Evolutionary conservation across 2,888 invertebrate genomes (phyloP).

Genomic region (Amiota communis): DNA sequence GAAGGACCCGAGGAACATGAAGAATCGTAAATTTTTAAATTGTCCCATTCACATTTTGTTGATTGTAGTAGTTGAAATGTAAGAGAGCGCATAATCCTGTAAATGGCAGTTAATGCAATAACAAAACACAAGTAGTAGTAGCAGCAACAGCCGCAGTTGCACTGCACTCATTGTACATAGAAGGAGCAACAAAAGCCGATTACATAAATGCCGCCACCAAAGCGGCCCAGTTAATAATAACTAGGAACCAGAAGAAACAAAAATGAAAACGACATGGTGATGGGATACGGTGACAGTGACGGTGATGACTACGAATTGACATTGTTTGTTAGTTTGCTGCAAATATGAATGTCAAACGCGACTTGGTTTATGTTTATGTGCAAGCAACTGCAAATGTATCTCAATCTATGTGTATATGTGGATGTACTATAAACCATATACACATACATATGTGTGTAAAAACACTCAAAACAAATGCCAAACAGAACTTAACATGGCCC

Average conservation of each 20-base stretch:
- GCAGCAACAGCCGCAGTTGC: not conserved
- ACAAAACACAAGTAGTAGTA: not conserved
- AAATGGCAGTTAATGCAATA: slow-evolving; percentile 18
- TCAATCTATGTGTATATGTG: not conserved
- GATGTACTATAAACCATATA: not conserved
- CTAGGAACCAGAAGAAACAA: not conserved
- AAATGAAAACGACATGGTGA: too few species aligned
- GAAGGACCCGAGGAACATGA: slow-evolving; percentile 23
- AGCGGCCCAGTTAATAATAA: not conserved
- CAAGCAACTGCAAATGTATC: too few species aligned
- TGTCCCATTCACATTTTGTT: slow-evolving; percentile 34
- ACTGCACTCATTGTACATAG: too few species aligned
- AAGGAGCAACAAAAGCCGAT: not conserved
- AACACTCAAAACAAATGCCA: too few species aligned
- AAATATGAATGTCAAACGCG: not conserved
- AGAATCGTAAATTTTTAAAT: slow-evolving; percentile 50
- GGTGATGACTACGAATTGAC: not conserved
- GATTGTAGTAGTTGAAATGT: not conserved
- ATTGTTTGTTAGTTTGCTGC: not conserved
- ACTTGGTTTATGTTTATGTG: too few species aligned
- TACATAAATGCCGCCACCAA: not conserved
- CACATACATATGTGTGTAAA: too few species aligned
- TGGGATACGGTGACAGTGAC: too few species aligned
- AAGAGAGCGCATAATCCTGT: slow-evolving; percentile 5
- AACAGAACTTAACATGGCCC: too few species aligned